Percentiles rank a stretch among this genome's conserved stretches.
phyloP scores from a whole-genome alignment of 1,140 invertebrate species.

The Penaeus indicus region DNA sequence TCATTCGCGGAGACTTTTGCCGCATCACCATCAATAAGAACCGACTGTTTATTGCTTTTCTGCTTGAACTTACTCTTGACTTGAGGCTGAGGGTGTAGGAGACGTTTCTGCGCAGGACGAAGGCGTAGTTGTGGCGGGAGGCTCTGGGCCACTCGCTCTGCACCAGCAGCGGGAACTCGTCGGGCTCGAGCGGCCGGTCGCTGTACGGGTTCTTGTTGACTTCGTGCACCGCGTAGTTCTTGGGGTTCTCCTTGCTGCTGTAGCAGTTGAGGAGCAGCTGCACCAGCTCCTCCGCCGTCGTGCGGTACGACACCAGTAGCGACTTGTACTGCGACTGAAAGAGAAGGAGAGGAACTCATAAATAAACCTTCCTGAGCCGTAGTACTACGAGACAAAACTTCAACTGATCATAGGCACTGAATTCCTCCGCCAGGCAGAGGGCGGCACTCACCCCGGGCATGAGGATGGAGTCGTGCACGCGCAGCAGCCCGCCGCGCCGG shows the following conservation, averaged over 20 bases:
- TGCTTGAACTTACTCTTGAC: slow-evolving; percentile 48
- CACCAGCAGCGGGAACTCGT: slow-evolving; percentile 85
- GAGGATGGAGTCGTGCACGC: slow-evolving; percentile 91
- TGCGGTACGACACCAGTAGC: slow-evolving; percentile 66
- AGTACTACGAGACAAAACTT: too few species aligned
- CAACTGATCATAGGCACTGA: too few species aligned
- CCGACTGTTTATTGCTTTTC: not conserved
- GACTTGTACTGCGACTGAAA: slow-evolving; percentile 66
- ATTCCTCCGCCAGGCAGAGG: not conserved
- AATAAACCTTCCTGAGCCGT: not conserved
- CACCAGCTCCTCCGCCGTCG: slow-evolving; percentile 69
- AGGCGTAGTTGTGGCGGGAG: slow-evolving; percentile 35
- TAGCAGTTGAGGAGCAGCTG: slow-evolving; percentile 70
- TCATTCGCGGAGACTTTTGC: not conserved
- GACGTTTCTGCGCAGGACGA: slow-evolving; percentile 57
- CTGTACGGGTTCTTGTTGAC: slow-evolving; percentile 82
- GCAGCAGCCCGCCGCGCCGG: slow-evolving; percentile 86
- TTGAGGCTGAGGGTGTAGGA: slow-evolving; percentile 48
- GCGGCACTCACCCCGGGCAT: slow-evolving; percentile 76
- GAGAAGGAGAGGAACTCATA: slow-evolving; percentile 1
- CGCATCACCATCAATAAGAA: too few species aligned
- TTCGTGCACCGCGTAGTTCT: slow-evolving; percentile 90
- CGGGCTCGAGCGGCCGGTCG: slow-evolving; percentile 87
- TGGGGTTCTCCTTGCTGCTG: slow-evolving; percentile 83
- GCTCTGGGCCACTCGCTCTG: slow-evolving; percentile 79